A percentile compares a stretch with the other conserved stretches of the same genome.
Conservation (phyloP, 2,113 vertebrate genomes). For the Ia io region DNA sequence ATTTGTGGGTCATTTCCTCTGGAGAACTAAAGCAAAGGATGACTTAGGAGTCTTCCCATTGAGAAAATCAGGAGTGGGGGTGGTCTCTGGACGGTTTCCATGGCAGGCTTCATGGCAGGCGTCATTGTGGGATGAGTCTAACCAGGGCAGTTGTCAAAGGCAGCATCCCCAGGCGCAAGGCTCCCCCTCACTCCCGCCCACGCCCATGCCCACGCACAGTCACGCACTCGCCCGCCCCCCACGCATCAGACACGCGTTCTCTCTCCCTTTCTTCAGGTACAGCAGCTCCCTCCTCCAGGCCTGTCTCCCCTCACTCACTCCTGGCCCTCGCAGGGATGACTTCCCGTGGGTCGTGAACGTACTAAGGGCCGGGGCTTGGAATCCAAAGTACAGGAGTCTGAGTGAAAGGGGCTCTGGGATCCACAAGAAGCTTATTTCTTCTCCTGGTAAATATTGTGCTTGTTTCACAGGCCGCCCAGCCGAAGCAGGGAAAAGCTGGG, state of each 20-base stretch:
- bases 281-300: background rate
- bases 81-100: background rate
- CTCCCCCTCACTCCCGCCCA: background rate
- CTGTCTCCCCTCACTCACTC: background rate
- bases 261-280: background rate
- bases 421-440: background rate
- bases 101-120: background rate
- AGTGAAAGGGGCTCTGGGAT: background rate
- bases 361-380: constrained; percentile 26
- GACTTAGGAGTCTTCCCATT: background rate
- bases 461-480: background rate
- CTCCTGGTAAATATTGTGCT: constrained; percentile 3
- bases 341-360: background rate
- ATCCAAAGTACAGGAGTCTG: background rate
- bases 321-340: background rate
- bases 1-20: background rate
- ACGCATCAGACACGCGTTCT: background rate
- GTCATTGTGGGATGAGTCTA: background rate
- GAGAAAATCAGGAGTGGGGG: background rate
- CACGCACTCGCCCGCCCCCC: background rate
- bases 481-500: background rate
- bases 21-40: background rate
- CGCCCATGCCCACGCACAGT: background rate
- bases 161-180: background rate
- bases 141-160: background rate